Conservation (phyloP, 2,797 vertebrate genomes). For the Argyrosomus regius region DNA sequence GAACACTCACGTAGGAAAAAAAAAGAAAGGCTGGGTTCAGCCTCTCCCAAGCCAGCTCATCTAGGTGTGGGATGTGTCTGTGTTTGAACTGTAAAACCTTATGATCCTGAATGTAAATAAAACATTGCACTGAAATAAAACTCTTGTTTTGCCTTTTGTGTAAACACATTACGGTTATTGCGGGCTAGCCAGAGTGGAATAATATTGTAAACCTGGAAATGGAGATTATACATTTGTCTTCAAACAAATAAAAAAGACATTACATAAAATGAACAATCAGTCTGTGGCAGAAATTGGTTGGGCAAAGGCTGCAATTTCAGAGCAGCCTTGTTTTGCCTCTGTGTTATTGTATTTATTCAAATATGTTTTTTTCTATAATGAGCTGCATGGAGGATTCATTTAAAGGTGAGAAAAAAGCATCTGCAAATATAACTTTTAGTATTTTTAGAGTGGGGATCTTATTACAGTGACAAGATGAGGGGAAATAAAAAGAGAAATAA, state of each 20-base stretch:
- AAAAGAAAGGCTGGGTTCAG: neutral
- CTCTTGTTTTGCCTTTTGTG: slow-evolving; percentile 21
- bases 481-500: neutral
- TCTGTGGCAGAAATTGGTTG: neutral
- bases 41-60: slow-evolving; percentile 48
- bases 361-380: neutral
- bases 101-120: slow-evolving; percentile 25
- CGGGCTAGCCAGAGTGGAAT: neutral
- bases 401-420: neutral
- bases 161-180: slow-evolving; percentile 26
- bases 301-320: neutral
- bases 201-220: slow-evolving; percentile 8
- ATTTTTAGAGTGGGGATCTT: neutral
- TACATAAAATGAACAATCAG: neutral
- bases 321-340: neutral
- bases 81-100: slow-evolving; percentile 10
- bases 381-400: neutral
- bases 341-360: neutral
- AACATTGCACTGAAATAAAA: slow-evolving; percentile 12
- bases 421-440: neutral
- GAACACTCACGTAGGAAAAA: slow-evolving; percentile 20
- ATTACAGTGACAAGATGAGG: neutral
- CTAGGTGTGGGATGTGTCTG: slow-evolving; percentile 22
- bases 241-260: neutral
- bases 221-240: neutral